Conservation (phyloP, 2,113 vertebrate genomes). For the Atrichornis clamosus region DNA sequence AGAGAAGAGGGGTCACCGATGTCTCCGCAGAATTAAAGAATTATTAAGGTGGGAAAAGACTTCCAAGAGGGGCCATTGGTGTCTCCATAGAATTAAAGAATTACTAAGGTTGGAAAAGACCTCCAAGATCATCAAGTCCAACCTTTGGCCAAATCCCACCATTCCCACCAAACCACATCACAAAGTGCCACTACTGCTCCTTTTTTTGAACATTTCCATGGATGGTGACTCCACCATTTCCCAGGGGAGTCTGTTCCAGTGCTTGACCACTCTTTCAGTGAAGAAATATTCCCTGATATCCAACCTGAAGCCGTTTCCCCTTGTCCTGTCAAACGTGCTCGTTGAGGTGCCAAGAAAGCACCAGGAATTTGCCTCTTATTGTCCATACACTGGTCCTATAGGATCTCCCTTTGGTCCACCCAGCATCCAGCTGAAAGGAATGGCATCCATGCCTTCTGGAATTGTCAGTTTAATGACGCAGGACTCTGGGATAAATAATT, state of each 20-base stretch:
- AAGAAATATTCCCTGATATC: neutral
- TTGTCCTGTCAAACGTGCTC: neutral
- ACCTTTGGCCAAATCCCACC: neutral
- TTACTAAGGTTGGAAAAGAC: neutral
- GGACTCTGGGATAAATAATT: neutral
- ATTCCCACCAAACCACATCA: neutral
- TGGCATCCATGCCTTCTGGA: neutral
- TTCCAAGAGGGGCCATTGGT: too few relatives aligned
- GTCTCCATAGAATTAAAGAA: neutral
- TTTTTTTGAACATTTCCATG: neutral
- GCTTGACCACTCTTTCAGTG: too few relatives aligned
- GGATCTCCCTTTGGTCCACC: neutral
- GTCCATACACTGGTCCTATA: neutral
- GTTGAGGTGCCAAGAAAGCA: neutral
- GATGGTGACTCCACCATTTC: neutral
- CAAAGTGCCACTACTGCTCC: neutral
- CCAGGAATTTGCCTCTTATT: neutral
- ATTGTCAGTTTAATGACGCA: neutral
- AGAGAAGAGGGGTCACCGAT: neutral
- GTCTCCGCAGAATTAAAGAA: neutral
- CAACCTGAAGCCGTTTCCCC: neutral
- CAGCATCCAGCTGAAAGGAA: neutral
- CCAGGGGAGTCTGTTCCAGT: neutral
- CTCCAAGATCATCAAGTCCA: neutral
- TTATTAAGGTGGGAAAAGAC: neutral